Evolutionary conservation across 2,888 invertebrate species (phyloP), one percentile per base, ranked within the genome.

Genomic region (Acrobeloides nanus): DNA sequence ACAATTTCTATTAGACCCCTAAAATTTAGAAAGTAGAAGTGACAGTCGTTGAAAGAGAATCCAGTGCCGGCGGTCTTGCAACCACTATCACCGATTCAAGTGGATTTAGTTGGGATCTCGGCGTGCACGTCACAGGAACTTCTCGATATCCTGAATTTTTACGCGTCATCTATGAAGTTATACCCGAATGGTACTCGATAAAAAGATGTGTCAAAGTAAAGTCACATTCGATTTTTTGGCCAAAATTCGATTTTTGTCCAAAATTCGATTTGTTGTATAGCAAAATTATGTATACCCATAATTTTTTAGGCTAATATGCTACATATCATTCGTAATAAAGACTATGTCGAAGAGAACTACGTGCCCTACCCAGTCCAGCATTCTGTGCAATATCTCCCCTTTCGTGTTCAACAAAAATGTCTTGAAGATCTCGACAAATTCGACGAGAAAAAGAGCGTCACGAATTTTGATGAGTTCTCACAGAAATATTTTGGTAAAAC

Each of bases 401-500:
- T 48, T n/a, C 47, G 44, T 5, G 18, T 64, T 10, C 44, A 48
- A 27, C 23, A 38, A 6, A 33, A 49, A 24, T 66, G 64, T 35
- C 29, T 62, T 17, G 26, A 31, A 5, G 65, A 66, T 20, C 48
- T 66, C 18, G 47, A 44, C 17, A 18, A 39, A 20, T 43, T 26
- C 21, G 24, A 43, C 26, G 23, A 20, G 31, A 21, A 29, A 18
- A 23, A 34, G 24, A n/a, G 21, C 20, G 41, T 45, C 18, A 39
- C 46, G n/a, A 60, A 66, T 38, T 66, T 66, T 42, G 60, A 41
- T 27, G 54, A 57, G 17, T 67, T 68, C 44, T 50, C 68, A 3
- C 31, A 39, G 8, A 34, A 54, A 6, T 48, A 48, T 26, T 67
- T 67, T 37, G 67, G 67, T 7, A 46, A 51, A 18, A 66, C 64